Conservation (phyloP, 2,797 vertebrate genomes). For the Pangasius macronema region DNA sequence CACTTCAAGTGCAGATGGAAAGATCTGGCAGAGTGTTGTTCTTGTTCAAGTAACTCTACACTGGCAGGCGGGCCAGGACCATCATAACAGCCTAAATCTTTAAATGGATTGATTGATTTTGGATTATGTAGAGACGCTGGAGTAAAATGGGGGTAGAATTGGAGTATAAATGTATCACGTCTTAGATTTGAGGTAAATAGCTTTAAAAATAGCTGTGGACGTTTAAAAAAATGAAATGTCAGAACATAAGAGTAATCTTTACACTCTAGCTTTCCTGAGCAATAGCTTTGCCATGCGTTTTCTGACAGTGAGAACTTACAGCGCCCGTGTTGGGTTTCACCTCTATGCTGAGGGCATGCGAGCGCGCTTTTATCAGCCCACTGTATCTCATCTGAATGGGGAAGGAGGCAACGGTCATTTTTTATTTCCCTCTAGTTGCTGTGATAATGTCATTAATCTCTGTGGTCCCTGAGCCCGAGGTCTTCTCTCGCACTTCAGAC, state of each 20-base stretch:
- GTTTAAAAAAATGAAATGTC: neutral
- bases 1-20: conserved; percentile 15
- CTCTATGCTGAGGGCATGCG: conserved; percentile 26
- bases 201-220: neutral
- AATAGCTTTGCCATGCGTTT: conserved; percentile 22
- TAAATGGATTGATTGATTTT: neutral
- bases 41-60: neutral
- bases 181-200: neutral
- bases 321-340: conserved; percentile 34
- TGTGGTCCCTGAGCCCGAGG: conserved; percentile 35
- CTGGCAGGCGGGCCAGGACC: neutral
- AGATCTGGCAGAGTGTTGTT: neutral
- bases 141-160: neutral
- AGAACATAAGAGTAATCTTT: neutral
- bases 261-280: conserved; percentile 2
- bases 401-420: conserved; percentile 29
- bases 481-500: conserved; percentile 33
- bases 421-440: conserved; percentile 34
- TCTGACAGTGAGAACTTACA: conserved; percentile 35
- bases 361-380: conserved; percentile 27
- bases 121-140: neutral
- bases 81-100: neutral
- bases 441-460: conserved; percentile 50
- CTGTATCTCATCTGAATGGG: conserved; percentile 25
- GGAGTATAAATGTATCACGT: neutral